Evolutionary conservation across 2,888 invertebrate genomes (phyloP), one percentile per base, ranked within the genome.

Genomic region (Margaritifera margaritifera): DNA sequence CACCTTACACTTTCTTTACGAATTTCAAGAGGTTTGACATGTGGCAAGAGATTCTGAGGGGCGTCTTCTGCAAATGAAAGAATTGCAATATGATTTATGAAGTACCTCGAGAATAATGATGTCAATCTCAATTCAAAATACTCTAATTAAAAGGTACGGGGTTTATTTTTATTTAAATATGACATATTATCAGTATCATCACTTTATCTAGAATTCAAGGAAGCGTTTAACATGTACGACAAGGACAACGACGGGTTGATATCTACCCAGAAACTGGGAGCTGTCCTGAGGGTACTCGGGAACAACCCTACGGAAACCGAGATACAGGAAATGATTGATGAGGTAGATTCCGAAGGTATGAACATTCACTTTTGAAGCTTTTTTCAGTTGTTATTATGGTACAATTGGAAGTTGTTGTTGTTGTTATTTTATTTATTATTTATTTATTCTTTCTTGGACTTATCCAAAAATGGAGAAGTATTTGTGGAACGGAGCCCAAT

Each of bases 261-360:
- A 51, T 69, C 80, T 4, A 79, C 77, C 15, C 76, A 79, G 69
- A 80, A 81, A 68, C 64, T 81, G 22, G 81, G 81, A 8, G 73
- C 75, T 11, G 79, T 81, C 18, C 61, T 81, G 19, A 58, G 81
- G 54, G 79, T 78, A 5, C 71, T 81, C 71, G 81, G 80, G 22
- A 75, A 79, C 52, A 81, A 81, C 54, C 81, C 81, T 2, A 81
- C 81, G 5, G 81, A 81, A 59, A 72, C 79, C 15, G 81, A 81
- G 62, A 76, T 81, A n/a, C 81, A 80, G 51, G 81, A 81, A 62
- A 81, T 81, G 80, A 80, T 81, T 19, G 79, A 81, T 58, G 80
- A 80, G 62, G 76, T 79, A 1, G 81, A 81, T 54, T 74, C 80
- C 15, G 79, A 80, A 66, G 80, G 81, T 81, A 63, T 54, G 68